Base-by-base conservation (phyloP, 2,113 vertebrate genomes). In the Archilochus colubris region DNA sequence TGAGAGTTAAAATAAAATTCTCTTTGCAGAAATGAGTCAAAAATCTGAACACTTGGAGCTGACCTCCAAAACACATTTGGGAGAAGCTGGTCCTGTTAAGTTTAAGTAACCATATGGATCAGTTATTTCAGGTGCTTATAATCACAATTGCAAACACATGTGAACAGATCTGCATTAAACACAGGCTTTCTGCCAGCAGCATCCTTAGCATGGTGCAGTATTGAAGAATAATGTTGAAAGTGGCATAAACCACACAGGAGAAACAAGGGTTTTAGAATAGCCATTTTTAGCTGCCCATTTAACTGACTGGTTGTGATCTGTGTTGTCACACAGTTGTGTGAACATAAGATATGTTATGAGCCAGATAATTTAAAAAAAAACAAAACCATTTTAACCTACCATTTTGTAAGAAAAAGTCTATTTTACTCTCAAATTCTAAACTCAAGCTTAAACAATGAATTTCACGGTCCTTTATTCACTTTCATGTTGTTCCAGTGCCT, bases 381-480 rank as follows among this genome's bases (percentile, higher is more conserved):
- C 12, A 40, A 30, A 18, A n/a, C 31, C 44, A 53, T 69, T 77
- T 59, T 88, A 66, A 74, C 28, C 15, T 69, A 59, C 7, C 2
- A 0, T 74, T 33, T 50, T 0, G 33, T 7, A 4, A 24, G 38
- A 72, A 86, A 10, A 16, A 3, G 11, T 28, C 16, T 43, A 1
- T 69, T 91, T 80, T 78, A 33, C 28, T 72, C 38, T 53, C 50
- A 19, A 30, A 24, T 93, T 83, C n/a, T 40, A 72, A n/a, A 86
- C 7, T 86, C 0, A 0, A 23, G 8, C 21, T 92, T 82, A 85
- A 70, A 36, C 12, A 13, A 31, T 64, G 8, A 50, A 63, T 78
- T 88, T 90, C 58, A 86, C 75, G 57, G 36, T 50, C n/a, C 54
- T 94, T 86, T 89, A 82, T 88, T 97, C 81, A 36, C 68, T 95